Evolutionary conservation across 1,140 invertebrate genomes (phyloP), one percentile per base, ranked within the genome.

Genomic region (Oryctes rhinoceros): DNA sequence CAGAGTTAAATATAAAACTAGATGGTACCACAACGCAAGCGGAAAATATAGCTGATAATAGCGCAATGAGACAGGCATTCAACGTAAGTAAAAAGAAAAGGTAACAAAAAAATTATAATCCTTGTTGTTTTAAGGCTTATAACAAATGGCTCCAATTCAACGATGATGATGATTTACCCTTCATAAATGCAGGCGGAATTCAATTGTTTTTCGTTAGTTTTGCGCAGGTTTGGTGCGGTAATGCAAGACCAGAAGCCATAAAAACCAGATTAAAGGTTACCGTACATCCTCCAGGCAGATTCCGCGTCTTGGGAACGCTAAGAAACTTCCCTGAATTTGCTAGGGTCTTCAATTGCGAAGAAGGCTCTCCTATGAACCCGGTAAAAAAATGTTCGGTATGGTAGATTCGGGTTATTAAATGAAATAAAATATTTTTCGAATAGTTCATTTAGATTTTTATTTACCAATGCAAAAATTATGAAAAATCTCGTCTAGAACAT

Each of bases 41-140:
- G 3, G 96, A 97, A 88, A 97, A 97, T 87, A 97, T 97, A 79
- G 96, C 96, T 1, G 96, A 97, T 85, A 97, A 97, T 87, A 96
- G 96, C 5, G 96, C 96, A 9, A 91, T 97, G 20, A 96, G 96
- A 81, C 94, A 96, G 87, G 93, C 95, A 4, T 96, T 94, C 84
- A 90, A 91, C 84, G 94, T 93, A 89, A 89, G 37, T 76, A 3
- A 11, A 35, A 71, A 71, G 4, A 5, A 35, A 10, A 37, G 24
- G 24, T 30, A 35, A 71, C 7, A 15, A 11, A 30, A 71, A 35
- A 37, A 11, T 71, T 13, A 3, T 10, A 35, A 71, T 15, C 44
- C 18, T 24, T 59, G 13, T 39, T 74, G 76, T 82, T 80, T 30
- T 15, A 81, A 93, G 91, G 92, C 93, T 18, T 94, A 94, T 83